Evolutionary conservation across 2,888 invertebrate species (phyloP).

Genomic region (Graphium colonna): DNA sequence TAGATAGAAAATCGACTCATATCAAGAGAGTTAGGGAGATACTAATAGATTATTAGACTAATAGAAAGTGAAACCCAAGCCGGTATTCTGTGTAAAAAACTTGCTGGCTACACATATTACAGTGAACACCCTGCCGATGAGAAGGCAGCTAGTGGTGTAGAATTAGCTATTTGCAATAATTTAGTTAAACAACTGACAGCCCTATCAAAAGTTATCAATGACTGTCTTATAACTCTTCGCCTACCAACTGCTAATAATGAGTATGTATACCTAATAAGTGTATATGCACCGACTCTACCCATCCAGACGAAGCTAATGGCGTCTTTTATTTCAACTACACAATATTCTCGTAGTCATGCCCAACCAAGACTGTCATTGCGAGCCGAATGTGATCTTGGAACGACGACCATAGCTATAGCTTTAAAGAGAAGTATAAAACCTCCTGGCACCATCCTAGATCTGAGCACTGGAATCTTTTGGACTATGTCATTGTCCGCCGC

Average conservation of each 20-base stretch:
- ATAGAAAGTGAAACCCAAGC: not conserved
- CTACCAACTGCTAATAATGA: slow-evolving; percentile 11
- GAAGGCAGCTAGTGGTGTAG: slow-evolving; percentile 5
- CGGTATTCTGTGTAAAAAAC: slow-evolving; percentile 1
- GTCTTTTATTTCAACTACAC: no score
- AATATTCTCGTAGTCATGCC: no score
- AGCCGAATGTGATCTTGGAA: no score
- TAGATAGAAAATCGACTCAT: slow-evolving; percentile 8
- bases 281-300: slow-evolving; percentile 19
- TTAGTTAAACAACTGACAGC: slow-evolving; percentile 20
- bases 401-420: no score
- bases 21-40: slow-evolving; percentile 4
- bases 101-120: slow-evolving; percentile 6
- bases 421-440: no score
- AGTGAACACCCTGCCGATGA: not conserved
- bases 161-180: slow-evolving; percentile 10
- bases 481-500: slow-evolving; percentile 26
- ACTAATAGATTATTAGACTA: slow-evolving; percentile 3
- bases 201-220: slow-evolving; percentile 24
- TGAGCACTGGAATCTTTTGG: slow-evolving; percentile 31
- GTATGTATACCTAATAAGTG: slow-evolving; percentile 23
- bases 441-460: slow-evolving; percentile 32
- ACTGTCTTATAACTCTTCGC: slow-evolving; percentile 22
- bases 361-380: no score
- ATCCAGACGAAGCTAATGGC: not conserved